Base-by-base conservation (phyloP, 2,888 invertebrate species). In the Caenorhabditis panamensis region DNA sequence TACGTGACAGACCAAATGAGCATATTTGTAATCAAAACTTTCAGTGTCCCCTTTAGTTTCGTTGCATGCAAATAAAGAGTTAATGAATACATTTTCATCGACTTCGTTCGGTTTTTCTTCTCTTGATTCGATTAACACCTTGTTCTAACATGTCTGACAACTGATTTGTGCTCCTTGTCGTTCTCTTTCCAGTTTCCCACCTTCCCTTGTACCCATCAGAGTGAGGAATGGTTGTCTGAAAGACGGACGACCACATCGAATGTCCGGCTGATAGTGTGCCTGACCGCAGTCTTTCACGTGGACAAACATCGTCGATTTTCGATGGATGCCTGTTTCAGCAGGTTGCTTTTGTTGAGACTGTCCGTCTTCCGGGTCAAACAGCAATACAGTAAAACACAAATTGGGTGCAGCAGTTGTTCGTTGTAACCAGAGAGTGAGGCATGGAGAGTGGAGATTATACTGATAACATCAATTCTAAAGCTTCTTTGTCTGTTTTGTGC, bases 211-310 rank as follows among this genome's bases (percentile, higher is more conserved):
- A 20, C 22, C 49, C 49, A 49, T 49, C 22, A 49, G 41, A 41
- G 16, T 41, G 41, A 41, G 41, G 41, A 16, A 41, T 6, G 16
- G 41, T n/a, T n/a, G n/a, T n/a, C n/a, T n/a, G n/a, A n/a, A n/a
- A 41, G 54, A 54, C 28, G 54, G 54, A 36, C 31, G 37, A 16
- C 36, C 36, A 37, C 36, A 58, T n/a, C 5, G 58, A 58, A 36
- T 58, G 56, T 56, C 31, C 56, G 58, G 37, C 58, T 58, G 58
- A 58, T 58, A 58, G 20, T 54, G 49, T 49, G 49, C 49, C 49
- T 2, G 41, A 20, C 36, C n/a, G 4, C 58, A 36, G 6, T 20
- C 58, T 58, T 58, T 58, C 58, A 58, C 58, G 58, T 58, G 58
- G 58, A 58, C 58, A 58, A 53, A 24, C 8, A 24, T 20, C 49